Evolutionary conservation across 2,797 vertebrate genomes (phyloP), one percentile per base, ranked within the genome.

Genomic region (Spondyliosoma cantharus): DNA sequence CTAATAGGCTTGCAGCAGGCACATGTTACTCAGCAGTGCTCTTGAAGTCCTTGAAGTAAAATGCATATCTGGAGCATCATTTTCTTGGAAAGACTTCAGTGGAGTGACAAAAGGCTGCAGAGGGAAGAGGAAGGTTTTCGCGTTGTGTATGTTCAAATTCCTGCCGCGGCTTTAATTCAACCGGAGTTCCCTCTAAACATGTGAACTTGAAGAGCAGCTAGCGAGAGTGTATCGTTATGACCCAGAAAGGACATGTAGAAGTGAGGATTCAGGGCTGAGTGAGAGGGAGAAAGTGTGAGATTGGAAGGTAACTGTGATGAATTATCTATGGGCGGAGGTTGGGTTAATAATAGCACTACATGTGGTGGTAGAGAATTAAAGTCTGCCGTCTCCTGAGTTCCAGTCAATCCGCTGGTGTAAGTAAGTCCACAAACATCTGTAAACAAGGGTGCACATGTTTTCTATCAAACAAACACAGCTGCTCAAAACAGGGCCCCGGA

Each of bases 371-470:
- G 82, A 83, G 74, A 88, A 82, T 75, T 82, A 82, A 80, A 90
- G 79, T 86, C 67, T 84, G 82, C 69, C 27, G 78, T 89, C 89
- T 90, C 87, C 69, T 78, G 89, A 87, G 89, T 86, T 91, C 83
- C 81, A 86, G 86, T 90, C 83, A 85, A 89, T 74, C 86, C 73
- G 53, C 89, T 94, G 95, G 95, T 97, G 96, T 97, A 97, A 97
- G 95, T 97, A 98, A 96, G 89, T 92, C 93, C 95, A 95, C 93
- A 93, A 94, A 91, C 91, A 94, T 96, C 95, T 96, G 96, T 95
- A 96, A 96, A 95, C 95, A 95, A 91, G 76, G 88, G 88, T 92
- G 92, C 93, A 70, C 65, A 76, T 81, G 78, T 79, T 87, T 86
- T 67, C 81, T 85, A 75, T 85, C 82, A 90, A 87, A 76, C 83